Evolutionary conservation across 2,888 invertebrate genomes (phyloP).

Genomic region (Lithophane socia): DNA sequence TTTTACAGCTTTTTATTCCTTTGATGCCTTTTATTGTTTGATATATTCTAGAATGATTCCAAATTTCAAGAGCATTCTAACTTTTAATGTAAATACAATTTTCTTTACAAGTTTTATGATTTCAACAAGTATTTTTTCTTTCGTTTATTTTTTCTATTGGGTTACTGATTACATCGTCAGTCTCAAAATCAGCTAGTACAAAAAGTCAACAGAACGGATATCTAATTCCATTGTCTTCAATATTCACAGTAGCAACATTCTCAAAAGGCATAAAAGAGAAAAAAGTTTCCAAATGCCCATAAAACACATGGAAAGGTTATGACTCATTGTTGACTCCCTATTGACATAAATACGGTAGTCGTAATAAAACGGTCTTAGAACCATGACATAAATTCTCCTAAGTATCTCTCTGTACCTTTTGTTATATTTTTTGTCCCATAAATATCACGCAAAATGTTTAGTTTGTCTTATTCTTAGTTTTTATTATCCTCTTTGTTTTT

Average conservation of each 20-base stretch:
- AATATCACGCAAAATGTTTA: conserved; percentile 71
- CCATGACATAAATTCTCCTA: conserved; percentile 73
- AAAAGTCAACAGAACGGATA: conserved; percentile 47
- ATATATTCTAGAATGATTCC: conserved; percentile 1
- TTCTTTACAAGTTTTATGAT: background rate
- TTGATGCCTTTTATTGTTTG: conserved; percentile 11
- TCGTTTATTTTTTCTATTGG: conserved; percentile 7
- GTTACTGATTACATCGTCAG: conserved; percentile 13
- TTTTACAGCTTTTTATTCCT: background rate
- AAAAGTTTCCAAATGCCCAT: conserved; percentile 70
- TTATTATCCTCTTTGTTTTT: conserved; percentile 63
- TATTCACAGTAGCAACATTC: conserved; percentile 65
- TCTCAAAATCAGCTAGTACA: conserved; percentile 11
- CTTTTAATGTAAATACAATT: conserved; percentile 14
- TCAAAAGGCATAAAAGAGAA: conserved; percentile 61
- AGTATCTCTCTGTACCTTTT: conserved; percentile 69
- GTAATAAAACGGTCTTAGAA: conserved; percentile 76
- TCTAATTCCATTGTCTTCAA: conserved; percentile 71
- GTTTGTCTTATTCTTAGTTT: conserved; percentile 68
- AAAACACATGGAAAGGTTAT: conserved; percentile 79
- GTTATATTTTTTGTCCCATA: conserved; percentile 72
- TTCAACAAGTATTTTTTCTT: background rate
- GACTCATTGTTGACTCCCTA: conserved; percentile 80
- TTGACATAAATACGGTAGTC: conserved; percentile 78
- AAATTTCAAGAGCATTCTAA: background rate